Evolutionary conservation across 1,140 invertebrate species (phyloP).

Genomic region (Neodiprion lecontei): DNA sequence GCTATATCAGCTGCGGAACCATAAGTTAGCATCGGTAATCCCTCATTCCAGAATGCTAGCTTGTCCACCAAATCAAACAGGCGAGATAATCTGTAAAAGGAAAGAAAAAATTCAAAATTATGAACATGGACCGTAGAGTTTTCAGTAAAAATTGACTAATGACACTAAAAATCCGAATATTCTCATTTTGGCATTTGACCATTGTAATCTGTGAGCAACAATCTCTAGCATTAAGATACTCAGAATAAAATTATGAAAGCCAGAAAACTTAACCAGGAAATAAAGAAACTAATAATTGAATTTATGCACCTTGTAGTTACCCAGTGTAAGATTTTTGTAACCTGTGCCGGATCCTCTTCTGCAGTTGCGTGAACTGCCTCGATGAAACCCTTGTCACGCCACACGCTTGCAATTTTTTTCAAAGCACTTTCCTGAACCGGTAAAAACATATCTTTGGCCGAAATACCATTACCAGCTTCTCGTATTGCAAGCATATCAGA

Average conservation of each 20-base stretch:
- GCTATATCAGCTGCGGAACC: constrained; percentile 55
- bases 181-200: too few species aligned
- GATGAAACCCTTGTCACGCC: constrained; percentile 65
- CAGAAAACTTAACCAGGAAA: too few species aligned
- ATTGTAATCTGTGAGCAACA: too few species aligned
- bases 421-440: constrained; percentile 57
- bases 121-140: background rate
- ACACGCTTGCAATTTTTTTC: constrained; percentile 54
- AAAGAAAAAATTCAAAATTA: constrained; percentile 27
- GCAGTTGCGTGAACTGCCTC: constrained; percentile 63
- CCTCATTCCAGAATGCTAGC: constrained; percentile 49
- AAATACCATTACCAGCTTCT: constrained; percentile 49
- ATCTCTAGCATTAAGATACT: constrained; percentile 36
- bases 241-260: too few species aligned
- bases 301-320: constrained; percentile 44
- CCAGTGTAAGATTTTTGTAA: constrained; percentile 50
- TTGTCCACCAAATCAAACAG: constrained; percentile 50
- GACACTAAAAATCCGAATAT: constrained; percentile 29
- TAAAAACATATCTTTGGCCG: constrained; percentile 54
- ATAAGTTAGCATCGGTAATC: constrained; percentile 46
- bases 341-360: constrained; percentile 50
- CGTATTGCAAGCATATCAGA: constrained; percentile 53
- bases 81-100: constrained; percentile 40
- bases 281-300: background rate
- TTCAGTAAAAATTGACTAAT: constrained; percentile 3